Evolutionary conservation across 1,140 invertebrate species (phyloP).

Genomic region (Polyergus mexicanus): DNA sequence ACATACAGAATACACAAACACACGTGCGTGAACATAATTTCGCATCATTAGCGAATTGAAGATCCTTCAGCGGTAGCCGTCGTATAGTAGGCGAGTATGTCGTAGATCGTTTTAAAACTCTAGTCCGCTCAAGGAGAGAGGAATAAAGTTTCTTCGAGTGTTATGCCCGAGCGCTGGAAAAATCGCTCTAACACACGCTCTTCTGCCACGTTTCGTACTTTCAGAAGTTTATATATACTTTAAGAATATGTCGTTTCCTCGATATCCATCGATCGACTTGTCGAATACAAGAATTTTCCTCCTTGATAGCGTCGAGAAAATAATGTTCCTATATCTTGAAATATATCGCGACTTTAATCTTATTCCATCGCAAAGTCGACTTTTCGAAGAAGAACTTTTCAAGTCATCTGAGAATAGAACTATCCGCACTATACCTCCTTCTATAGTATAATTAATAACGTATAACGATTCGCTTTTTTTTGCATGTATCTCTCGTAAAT

Average conservation of each 20-base stretch:
- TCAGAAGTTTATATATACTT: too few species aligned
- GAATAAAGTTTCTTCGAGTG: conserved; percentile 60
- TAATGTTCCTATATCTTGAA: neutral
- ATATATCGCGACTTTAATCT: neutral
- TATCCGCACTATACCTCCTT: too few species aligned
- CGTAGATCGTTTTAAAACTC: conserved; percentile 76
- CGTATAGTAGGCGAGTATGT: conserved; percentile 78
- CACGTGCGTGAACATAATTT: conserved; percentile 13
- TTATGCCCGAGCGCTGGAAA: conserved; percentile 71
- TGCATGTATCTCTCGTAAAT: neutral
- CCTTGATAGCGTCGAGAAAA: neutral
- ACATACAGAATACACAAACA: conserved; percentile 29
- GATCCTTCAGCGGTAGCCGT: conserved; percentile 68
- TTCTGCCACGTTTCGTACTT: too few species aligned
- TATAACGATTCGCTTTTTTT: too few species aligned
- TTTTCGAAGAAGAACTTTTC: neutral
- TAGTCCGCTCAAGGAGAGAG: conserved; percentile 44
- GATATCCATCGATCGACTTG: neutral
- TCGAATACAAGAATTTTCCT: neutral
- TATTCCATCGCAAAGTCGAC: neutral
- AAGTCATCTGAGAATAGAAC: neutral
- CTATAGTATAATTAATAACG: too few species aligned
- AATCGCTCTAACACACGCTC: neutral
- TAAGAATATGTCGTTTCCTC: too few species aligned
- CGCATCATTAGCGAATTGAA: conserved; percentile 57